Evolutionary conservation across 2,888 invertebrate species (phyloP), one percentile per base, ranked within the genome.

Genomic region (Trachelus tabidus): DNA sequence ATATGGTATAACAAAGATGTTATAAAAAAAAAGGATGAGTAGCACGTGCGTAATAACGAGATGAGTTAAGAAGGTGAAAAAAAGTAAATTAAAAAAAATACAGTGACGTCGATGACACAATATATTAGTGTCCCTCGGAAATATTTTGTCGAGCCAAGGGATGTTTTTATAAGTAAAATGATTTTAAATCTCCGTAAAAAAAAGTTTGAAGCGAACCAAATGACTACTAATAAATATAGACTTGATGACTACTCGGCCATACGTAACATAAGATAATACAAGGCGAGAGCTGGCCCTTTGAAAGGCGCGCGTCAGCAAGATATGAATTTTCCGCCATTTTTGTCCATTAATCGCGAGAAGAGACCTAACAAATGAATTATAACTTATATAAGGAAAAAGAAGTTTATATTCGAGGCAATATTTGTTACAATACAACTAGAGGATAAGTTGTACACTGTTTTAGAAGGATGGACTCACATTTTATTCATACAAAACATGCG

Each of bases 321-420:
- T 23, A 75, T 34, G 69, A 68, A 81, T 81, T 82, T 82, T 82
- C 83, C 87, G 83, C 84, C 83, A 83, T 79, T 84, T 87, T 88
- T 87, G 86, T 89, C 88, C 87, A 85, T 83, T 83, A 80, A 82
- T 82, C 80, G 80, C 73, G 76, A 37, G 73, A 74, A 68, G 83
- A 80, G 83, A 81, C 77, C 81, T 79, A 79, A 79, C 79, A 74
- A 75, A 79, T 77, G 74, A 40, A 79, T 68, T 30, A 37, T 81
- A 81, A 84, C 81, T 86, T 86, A 83, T 80, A 80, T 85, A 82
- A 81, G 78, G 80, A 82, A 79, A 84, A 85, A 85, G 35, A 85
- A 85, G 86, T 90, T 90, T 90, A 88, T 90, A 91, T 90, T 90
- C 87, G 89, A 90, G 89, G 90, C 90, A 90, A 90, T 90, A 91